phyloP scores from a whole-genome alignment of 2,888 invertebrate genomes.

The Eilema sororculum region DNA sequence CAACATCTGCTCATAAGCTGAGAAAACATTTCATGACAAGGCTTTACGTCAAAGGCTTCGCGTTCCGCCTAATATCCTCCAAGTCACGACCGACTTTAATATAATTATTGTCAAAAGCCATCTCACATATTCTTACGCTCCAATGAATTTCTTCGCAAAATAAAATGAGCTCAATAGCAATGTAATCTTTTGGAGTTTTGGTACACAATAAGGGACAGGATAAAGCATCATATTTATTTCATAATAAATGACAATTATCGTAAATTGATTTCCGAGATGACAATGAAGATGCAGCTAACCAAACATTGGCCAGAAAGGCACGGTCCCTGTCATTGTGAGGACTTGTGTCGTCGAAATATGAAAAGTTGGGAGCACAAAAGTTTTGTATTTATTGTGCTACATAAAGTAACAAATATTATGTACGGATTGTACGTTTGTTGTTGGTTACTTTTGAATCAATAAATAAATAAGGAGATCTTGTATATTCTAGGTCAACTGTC shows the following conservation, averaged over 20 bases:
- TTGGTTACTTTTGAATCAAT: constrained; percentile 42
- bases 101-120: constrained; percentile 85
- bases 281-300: constrained; percentile 88
- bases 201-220: constrained; percentile 69
- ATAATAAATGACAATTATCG: constrained; percentile 87
- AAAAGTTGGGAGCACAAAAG: constrained; percentile 65
- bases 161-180: constrained; percentile 76
- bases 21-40: constrained; percentile 79
- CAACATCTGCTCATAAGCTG: constrained; percentile 80
- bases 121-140: constrained; percentile 67
- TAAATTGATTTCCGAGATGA: constrained; percentile 83
- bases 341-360: constrained; percentile 59
- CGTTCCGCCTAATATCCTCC: constrained; percentile 79
- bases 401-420: constrained; percentile 78
- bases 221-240: constrained; percentile 86
- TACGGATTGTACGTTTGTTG: constrained; percentile 60
- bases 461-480: constrained; percentile 53
- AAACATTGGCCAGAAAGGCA: constrained; percentile 89
- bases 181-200: constrained; percentile 67
- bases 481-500: constrained; percentile 8
- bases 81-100: constrained; percentile 69
- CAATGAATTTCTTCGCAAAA: constrained; percentile 75
- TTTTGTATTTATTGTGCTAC: constrained; percentile 76
- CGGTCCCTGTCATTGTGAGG: constrained; percentile 79
- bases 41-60: constrained; percentile 67